Percentiles rank a stretch among this genome's conserved stretches.
phyloP scores from a whole-genome alignment of 2,113 vertebrate species.

The Chamaea fasciata region DNA sequence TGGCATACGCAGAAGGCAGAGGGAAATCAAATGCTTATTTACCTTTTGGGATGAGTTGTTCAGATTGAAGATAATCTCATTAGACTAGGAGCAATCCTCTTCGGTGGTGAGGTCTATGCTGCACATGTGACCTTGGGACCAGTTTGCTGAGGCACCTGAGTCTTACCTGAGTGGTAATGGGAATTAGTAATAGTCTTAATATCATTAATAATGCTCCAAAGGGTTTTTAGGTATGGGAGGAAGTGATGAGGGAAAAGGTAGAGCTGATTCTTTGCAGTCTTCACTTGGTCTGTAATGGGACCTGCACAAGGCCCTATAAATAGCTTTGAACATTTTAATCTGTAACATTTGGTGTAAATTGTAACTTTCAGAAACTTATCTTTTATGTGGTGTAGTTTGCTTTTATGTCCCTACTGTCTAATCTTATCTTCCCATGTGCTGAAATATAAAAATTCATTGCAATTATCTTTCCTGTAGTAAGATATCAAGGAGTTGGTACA shows the following conservation, averaged over 20 bases:
- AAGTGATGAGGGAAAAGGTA: background rate
- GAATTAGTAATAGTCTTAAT: background rate
- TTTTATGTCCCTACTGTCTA: conserved; percentile 64
- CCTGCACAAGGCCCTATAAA: background rate
- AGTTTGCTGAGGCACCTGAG: background rate
- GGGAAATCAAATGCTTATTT: background rate
- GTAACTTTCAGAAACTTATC: conserved; percentile 63
- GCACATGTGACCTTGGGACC: background rate
- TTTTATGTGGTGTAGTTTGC: conserved; percentile 60
- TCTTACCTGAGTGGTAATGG: background rate
- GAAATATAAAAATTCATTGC: conserved; percentile 66
- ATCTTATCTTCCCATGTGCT: conserved; percentile 63
- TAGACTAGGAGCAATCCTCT: background rate
- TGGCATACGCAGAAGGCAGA: background rate
- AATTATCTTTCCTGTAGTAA: conserved; percentile 57
- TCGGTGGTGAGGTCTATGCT: background rate
- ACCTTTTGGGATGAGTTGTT: conserved; percentile 16
- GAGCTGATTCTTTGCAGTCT: background rate
- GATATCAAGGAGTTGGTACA: conserved; percentile 32
- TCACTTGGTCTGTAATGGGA: background rate
- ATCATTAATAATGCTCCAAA: background rate
- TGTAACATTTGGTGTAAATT: conserved; percentile 62
- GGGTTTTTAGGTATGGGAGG: background rate
- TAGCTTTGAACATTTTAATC: conserved; percentile 52
- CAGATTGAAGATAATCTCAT: background rate